Conservation (phyloP, 2,888 invertebrate genomes). For the Chrysolina haemoptera region DNA sequence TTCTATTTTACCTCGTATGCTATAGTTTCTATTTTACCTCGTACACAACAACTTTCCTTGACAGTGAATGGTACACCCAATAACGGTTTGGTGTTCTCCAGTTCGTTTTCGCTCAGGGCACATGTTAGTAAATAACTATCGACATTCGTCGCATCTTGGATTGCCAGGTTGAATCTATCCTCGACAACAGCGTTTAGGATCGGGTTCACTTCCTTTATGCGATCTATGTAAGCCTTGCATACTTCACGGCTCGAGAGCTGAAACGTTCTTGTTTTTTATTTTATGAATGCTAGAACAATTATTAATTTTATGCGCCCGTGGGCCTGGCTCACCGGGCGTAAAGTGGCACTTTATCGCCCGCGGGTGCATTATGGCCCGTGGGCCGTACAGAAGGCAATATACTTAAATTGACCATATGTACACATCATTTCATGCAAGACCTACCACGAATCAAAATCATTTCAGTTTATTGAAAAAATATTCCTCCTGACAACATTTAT, state of each 20-base stretch:
- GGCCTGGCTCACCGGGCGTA: no score
- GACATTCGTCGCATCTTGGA: slow-evolving; percentile 80
- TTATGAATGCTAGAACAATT: no score
- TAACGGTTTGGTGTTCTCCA: slow-evolving; percentile 74
- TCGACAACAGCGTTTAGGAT: slow-evolving; percentile 85
- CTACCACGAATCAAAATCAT: no score
- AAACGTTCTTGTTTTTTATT: slow-evolving; percentile 53
- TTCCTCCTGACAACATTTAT: no score
- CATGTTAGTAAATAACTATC: slow-evolving; percentile 70
- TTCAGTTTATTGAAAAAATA: no score
- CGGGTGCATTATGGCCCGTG: no score
- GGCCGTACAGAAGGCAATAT: no score
- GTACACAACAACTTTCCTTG: slow-evolving; percentile 84
- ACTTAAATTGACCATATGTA: no score
- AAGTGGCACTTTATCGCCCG: no score
- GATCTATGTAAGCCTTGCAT: slow-evolving; percentile 80
- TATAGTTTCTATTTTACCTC: slow-evolving; percentile 71
- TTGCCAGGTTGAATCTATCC: slow-evolving; percentile 81
- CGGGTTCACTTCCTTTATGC: slow-evolving; percentile 85
- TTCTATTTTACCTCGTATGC: no score
- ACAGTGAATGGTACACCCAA: slow-evolving; percentile 87
- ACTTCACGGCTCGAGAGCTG: slow-evolving; percentile 82
- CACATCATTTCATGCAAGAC: no score
- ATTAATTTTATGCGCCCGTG: no score
- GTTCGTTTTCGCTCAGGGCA: slow-evolving; percentile 51